phyloP scores from a whole-genome alignment of 2,888 invertebrate genomes.

The Lithosia quadra region DNA sequence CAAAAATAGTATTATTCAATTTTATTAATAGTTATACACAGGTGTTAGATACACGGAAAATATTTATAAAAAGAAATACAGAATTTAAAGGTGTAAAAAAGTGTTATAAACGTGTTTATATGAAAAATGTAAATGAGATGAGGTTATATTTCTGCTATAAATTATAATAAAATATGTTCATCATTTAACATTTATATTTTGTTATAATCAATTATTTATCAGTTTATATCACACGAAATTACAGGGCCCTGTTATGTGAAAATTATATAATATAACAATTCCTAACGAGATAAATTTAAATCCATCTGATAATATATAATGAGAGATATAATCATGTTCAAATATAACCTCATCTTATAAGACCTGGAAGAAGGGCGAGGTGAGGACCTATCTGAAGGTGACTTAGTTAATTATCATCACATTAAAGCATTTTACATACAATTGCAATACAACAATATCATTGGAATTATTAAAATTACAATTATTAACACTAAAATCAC shows the following conservation, averaged over 20 bases:
- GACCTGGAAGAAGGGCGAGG: constrained; percentile 41
- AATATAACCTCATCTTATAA: constrained; percentile 48
- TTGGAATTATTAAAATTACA: constrained; percentile 52
- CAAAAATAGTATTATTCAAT: constrained; percentile 30
- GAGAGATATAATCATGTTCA: neutral
- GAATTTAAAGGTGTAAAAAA: constrained; percentile 38
- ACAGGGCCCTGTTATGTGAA: constrained; percentile 12
- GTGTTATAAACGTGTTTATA: constrained; percentile 40
- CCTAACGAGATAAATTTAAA: constrained; percentile 16
- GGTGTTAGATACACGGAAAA: constrained; percentile 42
- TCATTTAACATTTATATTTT: constrained; percentile 19
- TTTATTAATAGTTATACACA: constrained; percentile 24
- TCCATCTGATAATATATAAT: constrained; percentile 12
- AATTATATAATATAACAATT: neutral
- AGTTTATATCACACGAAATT: constrained; percentile 19
- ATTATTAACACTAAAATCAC: constrained; percentile 47
- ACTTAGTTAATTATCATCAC: constrained; percentile 55
- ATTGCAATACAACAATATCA: constrained; percentile 53
- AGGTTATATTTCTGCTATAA: constrained; percentile 45
- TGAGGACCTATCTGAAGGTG: constrained; percentile 45
- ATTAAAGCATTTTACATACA: constrained; percentile 58
- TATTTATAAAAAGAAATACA: constrained; percentile 33
- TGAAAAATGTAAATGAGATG: constrained; percentile 38
- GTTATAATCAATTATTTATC: constrained; percentile 8
- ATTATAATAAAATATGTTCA: constrained; percentile 12